Evolutionary conservation across 2,797 vertebrate species (phyloP).

Genomic region (Sebastes nivosus): DNA sequence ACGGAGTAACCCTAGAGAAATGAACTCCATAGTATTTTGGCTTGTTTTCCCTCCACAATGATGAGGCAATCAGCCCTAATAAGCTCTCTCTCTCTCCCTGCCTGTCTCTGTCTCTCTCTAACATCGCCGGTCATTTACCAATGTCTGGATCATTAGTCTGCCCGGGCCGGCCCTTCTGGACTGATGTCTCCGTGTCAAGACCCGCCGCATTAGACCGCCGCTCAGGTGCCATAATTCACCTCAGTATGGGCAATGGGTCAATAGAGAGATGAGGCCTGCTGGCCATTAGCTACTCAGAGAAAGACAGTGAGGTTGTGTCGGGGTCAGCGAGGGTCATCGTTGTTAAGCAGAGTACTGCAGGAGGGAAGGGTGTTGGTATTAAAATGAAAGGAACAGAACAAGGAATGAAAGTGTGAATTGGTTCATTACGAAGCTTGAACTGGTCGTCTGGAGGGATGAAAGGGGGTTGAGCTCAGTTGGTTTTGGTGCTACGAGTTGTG

Average conservation of each 20-base stretch:
- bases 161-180: constrained; percentile 61
- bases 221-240: constrained; percentile 80
- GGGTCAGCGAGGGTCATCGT: constrained; percentile 66
- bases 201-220: constrained; percentile 66
- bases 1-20: constrained; percentile 70
- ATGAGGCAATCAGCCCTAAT: constrained; percentile 75
- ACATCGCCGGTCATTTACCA: constrained; percentile 77
- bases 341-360: constrained; percentile 56
- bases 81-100: constrained; percentile 32
- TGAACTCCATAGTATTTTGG: constrained; percentile 66
- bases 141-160: constrained; percentile 76
- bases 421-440: constrained; percentile 42
- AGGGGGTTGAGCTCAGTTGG: background rate
- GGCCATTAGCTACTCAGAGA: constrained; percentile 75
- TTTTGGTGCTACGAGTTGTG: background rate
- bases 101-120: constrained; percentile 39
- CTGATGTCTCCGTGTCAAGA: constrained; percentile 74
- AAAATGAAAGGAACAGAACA: constrained; percentile 62
- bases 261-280: constrained; percentile 72
- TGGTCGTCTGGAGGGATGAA: constrained; percentile 4
- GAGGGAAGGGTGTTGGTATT: constrained; percentile 51
- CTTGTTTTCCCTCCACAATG: constrained; percentile 65
- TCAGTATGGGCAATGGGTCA: constrained; percentile 72
- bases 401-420: constrained; percentile 44
- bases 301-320: constrained; percentile 69